Percentiles rank a stretch among this genome's conserved stretches.
These are phyloP conservation scores for Labia minor DNA, from an alignment of 2,888 invertebrate genomes.

Conservation along the genomic window DNA sequence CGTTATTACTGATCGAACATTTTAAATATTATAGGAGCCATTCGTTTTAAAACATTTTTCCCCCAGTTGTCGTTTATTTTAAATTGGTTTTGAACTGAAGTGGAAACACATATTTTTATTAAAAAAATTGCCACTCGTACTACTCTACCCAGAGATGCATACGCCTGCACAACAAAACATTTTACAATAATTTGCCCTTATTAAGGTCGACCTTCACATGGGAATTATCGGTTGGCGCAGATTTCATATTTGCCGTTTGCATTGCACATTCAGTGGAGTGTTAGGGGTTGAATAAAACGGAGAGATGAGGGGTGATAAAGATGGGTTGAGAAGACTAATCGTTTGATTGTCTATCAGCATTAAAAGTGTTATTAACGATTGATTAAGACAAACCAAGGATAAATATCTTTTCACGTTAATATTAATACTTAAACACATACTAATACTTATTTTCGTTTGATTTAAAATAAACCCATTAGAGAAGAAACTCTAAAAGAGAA, in stretches of 20 bases:
- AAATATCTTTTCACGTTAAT: neutral
- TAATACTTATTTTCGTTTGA: too few relatives aligned
- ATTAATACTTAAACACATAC: conserved; percentile 2
- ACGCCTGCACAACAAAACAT: conserved; percentile 13
- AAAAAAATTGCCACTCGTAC: conserved; percentile 7
- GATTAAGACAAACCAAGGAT: neutral
- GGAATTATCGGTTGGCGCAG: conserved; percentile 3
- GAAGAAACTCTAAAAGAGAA: neutral
- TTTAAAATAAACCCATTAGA: neutral
- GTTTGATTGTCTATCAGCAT: neutral
- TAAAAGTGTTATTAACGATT: neutral
- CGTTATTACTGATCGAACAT: conserved; percentile 13
- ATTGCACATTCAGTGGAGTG: neutral
- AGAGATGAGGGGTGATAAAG: too few relatives aligned
- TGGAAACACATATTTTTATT: conserved; percentile 13
- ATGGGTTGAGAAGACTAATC: neutral
- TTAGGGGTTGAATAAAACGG: neutral
- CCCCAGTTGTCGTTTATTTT: conserved; percentile 13
- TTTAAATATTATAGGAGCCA: conserved; percentile 13
- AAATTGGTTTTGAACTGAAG: conserved; percentile 13
- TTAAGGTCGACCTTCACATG: conserved; percentile 8
- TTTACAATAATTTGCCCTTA: conserved; percentile 13
- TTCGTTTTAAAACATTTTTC: conserved; percentile 13
- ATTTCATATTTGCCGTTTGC: conserved; percentile 2
- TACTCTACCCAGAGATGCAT: conserved; percentile 4